Conservation (phyloP, 2,797 vertebrate genomes). For the Xenops minutus region DNA sequence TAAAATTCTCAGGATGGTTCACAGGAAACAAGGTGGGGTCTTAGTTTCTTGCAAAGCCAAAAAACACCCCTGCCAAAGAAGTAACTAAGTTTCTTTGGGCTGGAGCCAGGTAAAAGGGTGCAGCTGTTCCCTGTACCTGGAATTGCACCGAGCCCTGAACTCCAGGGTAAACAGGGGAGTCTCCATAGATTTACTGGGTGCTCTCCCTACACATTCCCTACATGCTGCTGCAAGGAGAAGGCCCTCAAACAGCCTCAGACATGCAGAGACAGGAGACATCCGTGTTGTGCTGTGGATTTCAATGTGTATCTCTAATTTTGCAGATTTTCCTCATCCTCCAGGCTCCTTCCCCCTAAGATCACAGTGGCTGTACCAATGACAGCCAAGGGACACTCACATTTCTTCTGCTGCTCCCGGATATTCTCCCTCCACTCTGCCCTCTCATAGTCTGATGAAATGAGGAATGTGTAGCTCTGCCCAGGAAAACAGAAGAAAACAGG, state of each 20-base stretch:
- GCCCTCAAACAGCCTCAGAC: not conserved
- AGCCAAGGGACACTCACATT: constrained; percentile 80
- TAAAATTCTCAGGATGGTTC: not conserved
- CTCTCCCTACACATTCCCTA: not conserved
- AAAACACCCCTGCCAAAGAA: not conserved
- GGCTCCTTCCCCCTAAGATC: not conserved
- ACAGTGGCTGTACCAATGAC: not conserved
- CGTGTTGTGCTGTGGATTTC: not conserved
- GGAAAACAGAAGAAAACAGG: not conserved
- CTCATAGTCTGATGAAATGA: constrained; percentile 94
- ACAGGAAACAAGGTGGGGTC: not conserved
- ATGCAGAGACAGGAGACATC: not conserved
- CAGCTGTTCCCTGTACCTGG: not conserved
- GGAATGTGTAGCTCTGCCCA: constrained; percentile 87
- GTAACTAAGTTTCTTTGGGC: not conserved
- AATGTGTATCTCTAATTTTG: not conserved
- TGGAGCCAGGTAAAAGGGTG: not conserved
- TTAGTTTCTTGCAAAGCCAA: not conserved
- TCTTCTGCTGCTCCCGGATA: constrained; percentile 94
- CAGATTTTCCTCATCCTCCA: not conserved
- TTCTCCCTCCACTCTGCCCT: constrained; percentile 92
- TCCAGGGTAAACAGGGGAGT: not conserved
- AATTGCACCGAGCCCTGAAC: not conserved
- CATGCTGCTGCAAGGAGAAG: not conserved
- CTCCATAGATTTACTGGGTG: not conserved